phyloP scores from a whole-genome alignment of 2,113 vertebrate species.

The Sisor rabdophorus region DNA sequence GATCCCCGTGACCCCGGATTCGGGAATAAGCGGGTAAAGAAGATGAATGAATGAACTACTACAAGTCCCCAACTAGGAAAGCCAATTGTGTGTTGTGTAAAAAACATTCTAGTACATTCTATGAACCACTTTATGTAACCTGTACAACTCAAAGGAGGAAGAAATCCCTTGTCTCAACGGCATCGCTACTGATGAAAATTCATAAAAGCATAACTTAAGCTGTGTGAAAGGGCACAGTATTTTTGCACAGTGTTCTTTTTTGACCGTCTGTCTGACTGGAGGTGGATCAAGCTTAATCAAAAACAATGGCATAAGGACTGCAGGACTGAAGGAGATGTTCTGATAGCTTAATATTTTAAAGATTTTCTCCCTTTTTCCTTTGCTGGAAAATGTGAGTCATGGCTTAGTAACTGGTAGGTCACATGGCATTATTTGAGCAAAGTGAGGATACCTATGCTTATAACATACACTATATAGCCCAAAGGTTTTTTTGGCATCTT shows the following conservation, averaged over 20 bases:
- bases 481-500: no score
- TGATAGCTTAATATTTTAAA: no score
- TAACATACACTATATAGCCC: no score
- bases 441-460: no score
- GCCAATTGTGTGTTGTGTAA: no score
- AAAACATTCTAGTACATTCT: no score
- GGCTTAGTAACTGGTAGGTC: not conserved
- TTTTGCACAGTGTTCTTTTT: not conserved
- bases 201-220: slow-evolving; percentile 24
- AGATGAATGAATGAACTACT: no score
- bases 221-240: slow-evolving; percentile 14
- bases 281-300: slow-evolving; percentile 1
- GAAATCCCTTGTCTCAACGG: not conserved
- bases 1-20: no score
- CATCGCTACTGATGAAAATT: slow-evolving; percentile 10
- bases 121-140: no score
- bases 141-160: slow-evolving; percentile 6
- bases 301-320: not conserved
- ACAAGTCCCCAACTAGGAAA: no score
- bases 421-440: no score
- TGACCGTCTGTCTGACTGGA: slow-evolving; percentile 21
- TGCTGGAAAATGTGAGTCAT: not conserved
- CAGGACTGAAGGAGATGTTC: not conserved
- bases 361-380: not conserved
- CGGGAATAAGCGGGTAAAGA: no score